These are phyloP conservation scores for Centropus bengalensis DNA, from an alignment of 2,113 vertebrate species.

Conservation along the genomic window DNA sequence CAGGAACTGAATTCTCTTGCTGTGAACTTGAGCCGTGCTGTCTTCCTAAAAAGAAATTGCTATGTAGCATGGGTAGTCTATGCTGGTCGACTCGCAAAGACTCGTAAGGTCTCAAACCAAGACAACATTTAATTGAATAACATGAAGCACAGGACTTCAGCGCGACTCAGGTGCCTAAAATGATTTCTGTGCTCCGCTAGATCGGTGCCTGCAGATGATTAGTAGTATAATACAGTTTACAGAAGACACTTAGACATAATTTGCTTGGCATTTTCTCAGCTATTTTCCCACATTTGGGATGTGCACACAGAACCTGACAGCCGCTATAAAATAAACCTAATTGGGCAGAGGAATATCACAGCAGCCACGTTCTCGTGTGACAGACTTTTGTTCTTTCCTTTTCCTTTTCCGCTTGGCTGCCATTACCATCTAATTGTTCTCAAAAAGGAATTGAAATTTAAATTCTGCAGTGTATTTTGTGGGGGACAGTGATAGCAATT, in stretches of 20 bases:
- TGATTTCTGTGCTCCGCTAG: slow-evolving; percentile 20
- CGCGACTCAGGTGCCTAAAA: slow-evolving; percentile 30
- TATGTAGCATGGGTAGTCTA: background rate
- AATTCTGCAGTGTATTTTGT: background rate
- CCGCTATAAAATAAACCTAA: background rate
- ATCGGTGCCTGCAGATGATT: background rate
- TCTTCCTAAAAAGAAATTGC: background rate
- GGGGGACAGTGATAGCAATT: background rate
- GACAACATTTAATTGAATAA: slow-evolving; percentile 20
- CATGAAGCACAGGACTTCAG: slow-evolving; percentile 24
- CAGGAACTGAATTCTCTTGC: background rate
- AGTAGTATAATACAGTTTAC: background rate
- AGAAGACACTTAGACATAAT: slow-evolving; percentile 30
- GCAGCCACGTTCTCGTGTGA: background rate
- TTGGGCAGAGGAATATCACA: background rate
- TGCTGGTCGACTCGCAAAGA: slow-evolving; percentile 4
- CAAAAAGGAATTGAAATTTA: background rate
- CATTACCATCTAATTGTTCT: slow-evolving; percentile 6
- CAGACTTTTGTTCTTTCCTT: background rate
- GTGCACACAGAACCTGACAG: slow-evolving; percentile 14
- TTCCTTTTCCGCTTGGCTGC: background rate
- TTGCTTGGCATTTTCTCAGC: slow-evolving; percentile 27
- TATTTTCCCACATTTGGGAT: slow-evolving; percentile 48
- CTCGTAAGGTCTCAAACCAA: slow-evolving; percentile 23
- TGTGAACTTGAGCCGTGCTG: background rate